Evolutionary conservation across 2,888 invertebrate genomes (phyloP), one percentile per base, ranked within the genome.

Genomic region (Sepioteuthis lessoniana): DNA sequence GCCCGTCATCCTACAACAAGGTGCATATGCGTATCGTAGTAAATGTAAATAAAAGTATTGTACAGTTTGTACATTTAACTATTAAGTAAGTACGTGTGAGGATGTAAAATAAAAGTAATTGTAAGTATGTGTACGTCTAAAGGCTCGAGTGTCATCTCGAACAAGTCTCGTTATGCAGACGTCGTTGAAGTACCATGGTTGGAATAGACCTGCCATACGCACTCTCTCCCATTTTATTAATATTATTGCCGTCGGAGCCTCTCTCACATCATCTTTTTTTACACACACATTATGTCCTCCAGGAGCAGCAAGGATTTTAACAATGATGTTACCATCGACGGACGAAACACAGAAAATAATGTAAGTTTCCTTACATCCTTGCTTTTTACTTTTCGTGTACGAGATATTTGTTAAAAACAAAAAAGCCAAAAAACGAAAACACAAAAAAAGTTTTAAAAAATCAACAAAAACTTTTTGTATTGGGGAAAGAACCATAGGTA

Each of bases 121-220:
- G 76, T 76, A 55, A 55, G 55, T 55, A 76, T 76, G 76, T 35
- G 76, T 76, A n/a, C 76, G 76, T 35, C 10, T 76, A 76, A 76
- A 76, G 76, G 76, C 76, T 76, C 76, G 76, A n/a, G 76, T 76
- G 76, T 76, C 76, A 76, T 76, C 76, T 76, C 76, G n/a, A 76
- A 10, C n/a, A 35, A 76, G 76, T 76, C 76, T 76, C n/a, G 76
- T n/a, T 76, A 76, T 76, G 76, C 76, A 76, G 76, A 76, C 76
- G 76, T 76, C 76, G 76, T 76, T 35, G 10, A 76, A 76, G 76
- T 76, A 76, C 76, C n/a, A 76, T 76, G 76, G 76, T 76, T 76
- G 76, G 76, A 76, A 76, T n/a, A 35, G 76, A 76, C 76, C n/a
- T 76, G 76, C 76, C 76, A 35, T n/a, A 76, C 76, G 19, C 76